Evolutionary conservation across 2,797 vertebrate species (phyloP).

Genomic region (Oophaga sylvatica): DNA sequence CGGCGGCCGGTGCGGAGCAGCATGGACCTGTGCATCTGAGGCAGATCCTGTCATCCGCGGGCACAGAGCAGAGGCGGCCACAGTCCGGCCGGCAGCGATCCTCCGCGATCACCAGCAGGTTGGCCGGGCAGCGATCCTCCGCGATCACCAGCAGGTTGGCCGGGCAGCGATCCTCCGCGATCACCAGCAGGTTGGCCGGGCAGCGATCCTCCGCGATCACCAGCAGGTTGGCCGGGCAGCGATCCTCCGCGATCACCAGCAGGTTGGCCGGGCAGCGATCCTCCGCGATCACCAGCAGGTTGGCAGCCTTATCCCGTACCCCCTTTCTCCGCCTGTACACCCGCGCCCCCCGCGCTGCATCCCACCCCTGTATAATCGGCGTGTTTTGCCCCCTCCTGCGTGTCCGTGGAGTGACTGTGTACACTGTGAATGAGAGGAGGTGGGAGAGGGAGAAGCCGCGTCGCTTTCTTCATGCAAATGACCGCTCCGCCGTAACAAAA

Average conservation of each 20-base stretch:
- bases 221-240: too few relatives aligned
- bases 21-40: constrained; percentile 72
- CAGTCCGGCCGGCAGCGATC: constrained; percentile 69
- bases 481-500: constrained; percentile 75
- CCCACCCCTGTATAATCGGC: neutral
- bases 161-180: too few relatives aligned
- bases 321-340: too few relatives aligned
- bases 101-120: too few relatives aligned
- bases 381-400: constrained; percentile 8
- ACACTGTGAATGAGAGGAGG: constrained; percentile 54
- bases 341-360: too few relatives aligned
- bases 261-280: constrained; percentile 73
- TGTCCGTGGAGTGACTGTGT: constrained; percentile 42
- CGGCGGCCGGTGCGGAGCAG: constrained; percentile 59
- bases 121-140: too few relatives aligned
- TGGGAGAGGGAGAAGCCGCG: constrained; percentile 41
- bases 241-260: too few relatives aligned
- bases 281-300: constrained; percentile 62
- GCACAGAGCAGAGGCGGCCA: constrained; percentile 61
- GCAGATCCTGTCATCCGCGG: constrained; percentile 69
- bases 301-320: constrained; percentile 50
- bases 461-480: constrained; percentile 75
- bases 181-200: too few relatives aligned
- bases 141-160: too few relatives aligned
- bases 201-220: too few relatives aligned